Percentiles rank a stretch among this genome's conserved stretches.
These are phyloP conservation scores for Steinernema feltiae DNA, from an alignment of 1,140 invertebrate genomes.

Conservation along the genomic window DNA sequence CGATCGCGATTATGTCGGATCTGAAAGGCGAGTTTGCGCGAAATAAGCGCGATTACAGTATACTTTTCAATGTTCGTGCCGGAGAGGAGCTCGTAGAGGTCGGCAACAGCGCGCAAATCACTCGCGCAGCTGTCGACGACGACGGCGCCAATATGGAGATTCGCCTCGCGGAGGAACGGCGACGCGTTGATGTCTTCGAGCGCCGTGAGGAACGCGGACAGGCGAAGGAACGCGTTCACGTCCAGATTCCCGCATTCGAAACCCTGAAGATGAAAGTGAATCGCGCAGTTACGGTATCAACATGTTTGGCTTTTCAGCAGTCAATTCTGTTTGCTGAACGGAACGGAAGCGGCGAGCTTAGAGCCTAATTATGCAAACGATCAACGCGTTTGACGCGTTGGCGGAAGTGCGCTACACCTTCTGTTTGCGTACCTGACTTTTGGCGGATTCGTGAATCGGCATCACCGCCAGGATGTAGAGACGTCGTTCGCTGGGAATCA, in stretches of 20 bases:
- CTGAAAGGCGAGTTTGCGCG: constrained; percentile 38
- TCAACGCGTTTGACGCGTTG: background rate
- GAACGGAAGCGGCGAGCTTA: background rate
- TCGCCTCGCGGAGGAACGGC: constrained; percentile 28
- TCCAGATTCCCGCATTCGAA: constrained; percentile 48
- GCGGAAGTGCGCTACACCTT: background rate
- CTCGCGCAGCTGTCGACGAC: constrained; percentile 46
- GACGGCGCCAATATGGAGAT: constrained; percentile 44
- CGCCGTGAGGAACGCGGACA: constrained; percentile 44
- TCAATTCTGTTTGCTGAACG: too few species aligned
- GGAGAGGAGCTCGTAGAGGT: constrained; percentile 49
- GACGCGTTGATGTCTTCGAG: constrained; percentile 36
- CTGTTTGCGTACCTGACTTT: constrained; percentile 23
- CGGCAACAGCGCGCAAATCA: constrained; percentile 46
- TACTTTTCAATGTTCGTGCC: constrained; percentile 51
- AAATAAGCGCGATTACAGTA: background rate
- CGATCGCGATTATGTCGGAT: constrained; percentile 42
- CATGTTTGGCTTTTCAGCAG: too few species aligned
- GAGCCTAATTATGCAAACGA: constrained; percentile 3
- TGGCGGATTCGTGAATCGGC: constrained; percentile 37
- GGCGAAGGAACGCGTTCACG: constrained; percentile 44
- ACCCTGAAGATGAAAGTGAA: constrained; percentile 28
- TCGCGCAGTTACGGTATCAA: background rate
- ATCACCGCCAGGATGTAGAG: constrained; percentile 46
- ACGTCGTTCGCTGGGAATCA: constrained; percentile 43